Evolutionary conservation across 2,113 vertebrate species (phyloP), one percentile per base, ranked within the genome.

Genomic region (Thoracochromis brauschi): DNA sequence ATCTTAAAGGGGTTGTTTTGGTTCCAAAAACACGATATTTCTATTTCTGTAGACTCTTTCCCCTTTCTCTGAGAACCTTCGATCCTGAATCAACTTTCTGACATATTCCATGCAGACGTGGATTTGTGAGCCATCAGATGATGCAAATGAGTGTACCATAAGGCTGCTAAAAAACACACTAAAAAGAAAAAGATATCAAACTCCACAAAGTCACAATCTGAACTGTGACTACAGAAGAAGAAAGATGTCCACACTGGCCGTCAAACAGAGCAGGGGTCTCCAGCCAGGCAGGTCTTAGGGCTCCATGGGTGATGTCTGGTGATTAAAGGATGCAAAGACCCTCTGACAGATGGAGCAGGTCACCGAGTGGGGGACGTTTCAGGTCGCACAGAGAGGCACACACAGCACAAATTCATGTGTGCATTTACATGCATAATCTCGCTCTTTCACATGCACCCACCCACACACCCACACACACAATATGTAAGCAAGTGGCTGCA

Each of bases 331-430:
- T n/a, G 38, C 83, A 85, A 90, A 92, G 65, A 91, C 58, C 84
- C 89, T 65, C 53, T 19, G 87, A 87, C 94, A 95, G 93, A 94
- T 93, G 94, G 92, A 92, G 87, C 81, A 80, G 91, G 87, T 88
- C 91, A 86, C 38, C 4, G 12, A 49, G 85, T 78, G 81, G 33
- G 63, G 60, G 85, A 83, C 14, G 29, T 79, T 80, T 29, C 90
- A 84, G 75, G 68, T 87, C 60, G 24, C 79, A 31, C 91, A 38
- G 1, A 40, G 9, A 1, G 31, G 29, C 21, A 55, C 45, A 53
- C 19, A 16, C 24, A 42, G 54, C 7, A 3, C 33, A 71, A 29
- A 58, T 45, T 63, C 2, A 81, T 35, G 68, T 82, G 17, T 51
- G 71, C 71, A 78, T 78, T 78, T 49, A 31, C 26, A 78, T 78